phyloP scores from a whole-genome alignment of 2,888 invertebrate species.

The Aplocera efformata region DNA sequence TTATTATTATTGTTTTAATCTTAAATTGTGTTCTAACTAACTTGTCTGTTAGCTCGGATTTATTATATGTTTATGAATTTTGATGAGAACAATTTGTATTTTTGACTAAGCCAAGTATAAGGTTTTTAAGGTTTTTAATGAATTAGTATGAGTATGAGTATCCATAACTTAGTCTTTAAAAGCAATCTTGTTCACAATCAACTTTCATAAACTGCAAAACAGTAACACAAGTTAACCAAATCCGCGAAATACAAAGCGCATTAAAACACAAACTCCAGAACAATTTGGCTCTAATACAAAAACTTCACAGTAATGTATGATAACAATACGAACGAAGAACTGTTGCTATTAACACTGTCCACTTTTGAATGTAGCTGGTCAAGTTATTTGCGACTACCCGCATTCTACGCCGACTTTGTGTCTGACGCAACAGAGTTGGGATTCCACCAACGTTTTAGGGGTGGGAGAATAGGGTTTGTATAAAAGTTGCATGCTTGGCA shows the following conservation, averaged over 20 bases:
- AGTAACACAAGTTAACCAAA: conserved; percentile 14
- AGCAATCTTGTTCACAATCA: too few species aligned
- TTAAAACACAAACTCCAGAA: conserved; percentile 23
- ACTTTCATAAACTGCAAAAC: conserved; percentile 1
- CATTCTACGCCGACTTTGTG: conserved; percentile 1
- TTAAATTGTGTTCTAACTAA: too few species aligned
- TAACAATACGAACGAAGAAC: conserved; percentile 45
- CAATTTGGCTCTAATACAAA: conserved; percentile 62
- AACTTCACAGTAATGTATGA: conserved; percentile 57
- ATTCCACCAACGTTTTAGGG: conserved; percentile 1
- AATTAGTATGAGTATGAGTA: too few species aligned
- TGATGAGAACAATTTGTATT: too few species aligned
- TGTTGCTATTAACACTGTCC: conserved; percentile 64
- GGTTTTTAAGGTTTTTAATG: too few species aligned
- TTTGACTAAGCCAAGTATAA: too few species aligned
- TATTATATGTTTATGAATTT: too few species aligned
- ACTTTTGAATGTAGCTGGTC: conserved; percentile 53
- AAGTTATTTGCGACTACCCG: conserved; percentile 24
- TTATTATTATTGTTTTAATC: too few species aligned
- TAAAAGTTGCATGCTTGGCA: conserved; percentile 59
- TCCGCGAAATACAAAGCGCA: conserved; percentile 26
- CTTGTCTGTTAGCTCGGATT: too few species aligned
- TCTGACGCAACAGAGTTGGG: neutral
- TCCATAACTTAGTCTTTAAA: too few species aligned
- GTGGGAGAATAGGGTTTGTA: conserved; percentile 14